Base-by-base conservation (phyloP, 2,113 vertebrate species). In the Muntiacus muntjak region DNA sequence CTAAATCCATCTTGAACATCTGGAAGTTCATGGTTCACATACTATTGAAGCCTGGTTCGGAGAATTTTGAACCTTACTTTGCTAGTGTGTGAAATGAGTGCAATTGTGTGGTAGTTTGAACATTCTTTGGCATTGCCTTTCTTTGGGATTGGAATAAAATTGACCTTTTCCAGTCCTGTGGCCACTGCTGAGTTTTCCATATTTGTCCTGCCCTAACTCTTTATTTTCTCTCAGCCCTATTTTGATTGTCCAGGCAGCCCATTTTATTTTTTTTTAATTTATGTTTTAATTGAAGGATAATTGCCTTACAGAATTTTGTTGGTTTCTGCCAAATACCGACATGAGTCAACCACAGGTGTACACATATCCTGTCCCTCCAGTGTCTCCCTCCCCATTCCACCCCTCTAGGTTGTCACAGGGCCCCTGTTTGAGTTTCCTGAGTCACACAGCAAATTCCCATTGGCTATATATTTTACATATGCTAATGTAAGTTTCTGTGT, bases 11-110 rank as follows among this genome's bases (percentile, higher is more conserved):
- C 33, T n/a, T 67, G 16, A 67, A n/a, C 33, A 67, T n/a, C 64
- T 67, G 33, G 33, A 67, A 67, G 64, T n/a, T 67, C 33, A 67
- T 0, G 0, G 8, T 67, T 67, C 33, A n/a, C 0, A 0, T 19
- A 67, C 64, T 67, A 10, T 19, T 67, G 7, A 19, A 67, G 33
- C 33, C 64, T n/a, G 64, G 16, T 16, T n/a, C n/a, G 7, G 16
- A 67, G 33, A n/a, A 67, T 67, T 67, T 67, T 67, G 64, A 67
- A 8, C 17, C 17, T n/a, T 67, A n/a, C 62, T 67, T 67, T 67
- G 62, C 30, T 64, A 64, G 30, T n/a, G 15, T 67, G 16, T 67
- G 16, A n/a, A 16, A 67, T 67, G 33, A 7, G 33, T 9, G 7
- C 16, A 67, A 2, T n/a, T n/a, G 33, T 67, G 33, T 67, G 33